These are phyloP conservation scores for Caenorhabditis japonica DNA, from an alignment of 2,888 invertebrate genomes.

Conservation along the genomic window DNA sequence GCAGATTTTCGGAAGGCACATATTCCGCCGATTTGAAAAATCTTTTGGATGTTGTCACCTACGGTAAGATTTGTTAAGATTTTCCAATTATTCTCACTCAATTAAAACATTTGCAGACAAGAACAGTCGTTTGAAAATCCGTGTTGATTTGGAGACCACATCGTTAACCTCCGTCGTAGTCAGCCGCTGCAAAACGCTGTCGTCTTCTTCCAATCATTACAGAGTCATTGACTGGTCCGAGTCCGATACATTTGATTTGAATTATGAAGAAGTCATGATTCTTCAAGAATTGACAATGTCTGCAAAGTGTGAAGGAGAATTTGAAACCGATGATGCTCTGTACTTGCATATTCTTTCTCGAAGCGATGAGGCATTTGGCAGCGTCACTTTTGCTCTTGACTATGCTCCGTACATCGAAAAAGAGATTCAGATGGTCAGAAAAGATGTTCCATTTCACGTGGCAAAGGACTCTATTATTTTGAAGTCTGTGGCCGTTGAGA, in stretches of 20 bases:
- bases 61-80: not conserved
- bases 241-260: no score
- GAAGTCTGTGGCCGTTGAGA: not conserved
- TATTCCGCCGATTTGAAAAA: constrained; percentile 2
- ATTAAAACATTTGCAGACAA: no score
- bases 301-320: not conserved
- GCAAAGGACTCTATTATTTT: not conserved
- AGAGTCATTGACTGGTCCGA: no score
- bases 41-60: not conserved
- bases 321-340: constrained; percentile 1
- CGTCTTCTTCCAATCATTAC: no score
- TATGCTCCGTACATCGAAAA: not conserved
- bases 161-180: no score
- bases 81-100: no score
- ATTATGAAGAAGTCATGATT: not conserved
- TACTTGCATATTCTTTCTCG: not conserved
- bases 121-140: no score
- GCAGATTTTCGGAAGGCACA: not conserved
- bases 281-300: not conserved
- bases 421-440: not conserved
- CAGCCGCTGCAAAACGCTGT: no score
- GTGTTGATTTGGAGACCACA: no score
- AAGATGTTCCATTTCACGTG: not conserved
- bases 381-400: not conserved
- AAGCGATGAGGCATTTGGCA: not conserved